These are phyloP conservation scores for Catagonus wagneri DNA, from an alignment of 2,113 vertebrate species.

Conservation along the genomic window DNA sequence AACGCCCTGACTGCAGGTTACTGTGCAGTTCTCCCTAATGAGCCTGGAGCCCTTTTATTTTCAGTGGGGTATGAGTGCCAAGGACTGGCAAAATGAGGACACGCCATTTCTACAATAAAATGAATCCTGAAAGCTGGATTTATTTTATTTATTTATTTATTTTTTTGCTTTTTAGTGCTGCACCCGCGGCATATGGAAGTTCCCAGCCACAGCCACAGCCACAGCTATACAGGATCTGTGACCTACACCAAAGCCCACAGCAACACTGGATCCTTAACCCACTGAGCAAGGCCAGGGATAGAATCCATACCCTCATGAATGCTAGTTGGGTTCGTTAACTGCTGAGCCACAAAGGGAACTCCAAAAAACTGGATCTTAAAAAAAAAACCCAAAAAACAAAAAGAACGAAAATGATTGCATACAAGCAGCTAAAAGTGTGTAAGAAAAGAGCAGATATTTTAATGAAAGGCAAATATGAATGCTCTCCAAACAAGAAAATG, in stretches of 20 bases:
- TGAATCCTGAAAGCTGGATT: slow-evolving; percentile 35
- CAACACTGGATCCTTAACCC: no score
- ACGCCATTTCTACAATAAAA: slow-evolving; percentile 1
- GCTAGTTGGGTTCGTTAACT: no score
- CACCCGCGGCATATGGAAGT: no score
- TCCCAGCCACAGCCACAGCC: no score
- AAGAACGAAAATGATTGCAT: background rate
- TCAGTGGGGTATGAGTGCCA: background rate
- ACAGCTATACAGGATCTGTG: no score
- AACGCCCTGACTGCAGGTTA: background rate
- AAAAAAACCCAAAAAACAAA: background rate
- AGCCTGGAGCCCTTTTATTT: slow-evolving; percentile 8
- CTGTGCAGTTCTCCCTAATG: background rate
- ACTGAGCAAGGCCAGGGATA: no score
- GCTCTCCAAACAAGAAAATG: background rate
- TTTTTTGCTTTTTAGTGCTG: no score
- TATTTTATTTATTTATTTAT: background rate
- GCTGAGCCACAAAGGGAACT: no score
- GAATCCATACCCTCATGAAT: no score
- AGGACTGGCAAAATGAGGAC: slow-evolving; percentile 34
- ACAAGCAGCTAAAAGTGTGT: background rate
- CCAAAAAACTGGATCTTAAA: background rate
- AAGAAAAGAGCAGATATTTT: background rate
- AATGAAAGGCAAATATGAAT: background rate
- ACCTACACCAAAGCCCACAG: no score